Evolutionary conservation across 2,888 invertebrate genomes (phyloP).

Genomic region (Drosophila parthenogenetica): DNA sequence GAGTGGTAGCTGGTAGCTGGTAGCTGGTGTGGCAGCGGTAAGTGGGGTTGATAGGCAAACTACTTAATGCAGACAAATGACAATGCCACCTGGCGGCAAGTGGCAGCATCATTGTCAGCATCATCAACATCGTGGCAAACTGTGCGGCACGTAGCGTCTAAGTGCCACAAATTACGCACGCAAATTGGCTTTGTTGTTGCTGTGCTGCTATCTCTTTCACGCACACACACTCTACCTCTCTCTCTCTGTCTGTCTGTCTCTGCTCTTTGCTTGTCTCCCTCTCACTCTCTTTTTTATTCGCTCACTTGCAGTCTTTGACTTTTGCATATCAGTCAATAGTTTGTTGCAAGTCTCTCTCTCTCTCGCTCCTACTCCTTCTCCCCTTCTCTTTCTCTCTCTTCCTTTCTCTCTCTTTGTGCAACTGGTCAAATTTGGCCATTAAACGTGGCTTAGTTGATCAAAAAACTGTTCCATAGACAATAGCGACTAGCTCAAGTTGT

Average conservation of each 20-base stretch:
- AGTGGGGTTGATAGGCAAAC: constrained; percentile 1
- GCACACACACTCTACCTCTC: not conserved
- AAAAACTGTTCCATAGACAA: constrained; percentile 43
- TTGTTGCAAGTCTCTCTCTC: constrained; percentile 14
- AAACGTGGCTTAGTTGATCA: constrained; percentile 72
- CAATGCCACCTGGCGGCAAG: constrained; percentile 64
- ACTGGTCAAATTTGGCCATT: constrained; percentile 60
- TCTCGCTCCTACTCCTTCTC: not conserved
- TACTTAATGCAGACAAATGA: constrained; percentile 77
- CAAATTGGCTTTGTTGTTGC: constrained; percentile 78
- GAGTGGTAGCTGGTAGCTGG: not conserved
- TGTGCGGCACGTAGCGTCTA: constrained; percentile 69
- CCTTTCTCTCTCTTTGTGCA: constrained; percentile 30
- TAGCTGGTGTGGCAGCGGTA: not conserved
- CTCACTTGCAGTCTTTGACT: not conserved
- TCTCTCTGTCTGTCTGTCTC: not conserved
- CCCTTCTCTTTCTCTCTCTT: not conserved
- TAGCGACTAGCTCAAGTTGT: constrained; percentile 47
- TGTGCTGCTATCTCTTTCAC: not conserved
- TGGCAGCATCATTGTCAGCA: constrained; percentile 26
- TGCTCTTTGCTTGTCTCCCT: too few species aligned
- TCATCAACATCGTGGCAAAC: constrained; percentile 17
- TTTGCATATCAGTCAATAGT: constrained; percentile 62
- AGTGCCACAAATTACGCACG: constrained; percentile 80
- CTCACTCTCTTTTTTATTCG: not conserved